A percentile compares a stretch with the other conserved stretches of the same genome.
Evolutionary conservation across 2,888 invertebrate species (phyloP).

Genomic region (Encarsia formosa): DNA sequence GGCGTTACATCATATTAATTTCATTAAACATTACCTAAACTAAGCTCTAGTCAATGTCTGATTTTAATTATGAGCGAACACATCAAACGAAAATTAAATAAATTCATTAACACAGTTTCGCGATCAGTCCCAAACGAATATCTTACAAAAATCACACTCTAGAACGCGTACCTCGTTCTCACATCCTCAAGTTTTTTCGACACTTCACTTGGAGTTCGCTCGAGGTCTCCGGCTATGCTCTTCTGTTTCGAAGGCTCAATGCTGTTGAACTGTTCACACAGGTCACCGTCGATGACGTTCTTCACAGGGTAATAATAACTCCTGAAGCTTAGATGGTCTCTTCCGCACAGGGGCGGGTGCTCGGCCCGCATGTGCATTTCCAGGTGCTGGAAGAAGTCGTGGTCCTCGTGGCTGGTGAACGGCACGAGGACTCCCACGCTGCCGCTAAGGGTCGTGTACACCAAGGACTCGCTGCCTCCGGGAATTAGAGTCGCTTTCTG

Average conservation of each 20-base stretch:
- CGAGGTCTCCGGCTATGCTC: constrained; percentile 89
- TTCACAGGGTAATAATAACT: constrained; percentile 97
- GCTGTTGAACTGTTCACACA: constrained; percentile 98
- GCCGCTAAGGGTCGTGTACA: constrained; percentile 94
- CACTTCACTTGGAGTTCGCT: constrained; percentile 92
- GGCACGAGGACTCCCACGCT: constrained; percentile 90
- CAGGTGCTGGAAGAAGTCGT: constrained; percentile 97
- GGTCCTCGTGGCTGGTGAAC: constrained; percentile 94
- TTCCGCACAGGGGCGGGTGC: constrained; percentile 90
- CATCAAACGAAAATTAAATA: too few species aligned
- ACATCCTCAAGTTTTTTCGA: constrained; percentile 99
- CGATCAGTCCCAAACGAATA: too few species aligned
- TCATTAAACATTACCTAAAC: too few species aligned
- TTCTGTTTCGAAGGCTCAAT: constrained; percentile 92
- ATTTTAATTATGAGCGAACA: too few species aligned
- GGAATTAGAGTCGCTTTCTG: constrained; percentile 95
- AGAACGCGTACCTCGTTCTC: constrained; percentile 97
- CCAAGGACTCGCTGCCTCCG: constrained; percentile 92
- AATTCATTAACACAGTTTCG: too few species aligned
- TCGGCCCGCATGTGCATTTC: constrained; percentile 99
- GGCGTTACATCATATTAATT: too few species aligned
- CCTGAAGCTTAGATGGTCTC: constrained; percentile 95
- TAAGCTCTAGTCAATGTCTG: too few species aligned
- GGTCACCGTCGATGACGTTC: constrained; percentile 97
- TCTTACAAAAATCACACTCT: too few species aligned